Base-by-base conservation (phyloP, 2,888 invertebrate species). In the Cheiracanthium punctorium region DNA sequence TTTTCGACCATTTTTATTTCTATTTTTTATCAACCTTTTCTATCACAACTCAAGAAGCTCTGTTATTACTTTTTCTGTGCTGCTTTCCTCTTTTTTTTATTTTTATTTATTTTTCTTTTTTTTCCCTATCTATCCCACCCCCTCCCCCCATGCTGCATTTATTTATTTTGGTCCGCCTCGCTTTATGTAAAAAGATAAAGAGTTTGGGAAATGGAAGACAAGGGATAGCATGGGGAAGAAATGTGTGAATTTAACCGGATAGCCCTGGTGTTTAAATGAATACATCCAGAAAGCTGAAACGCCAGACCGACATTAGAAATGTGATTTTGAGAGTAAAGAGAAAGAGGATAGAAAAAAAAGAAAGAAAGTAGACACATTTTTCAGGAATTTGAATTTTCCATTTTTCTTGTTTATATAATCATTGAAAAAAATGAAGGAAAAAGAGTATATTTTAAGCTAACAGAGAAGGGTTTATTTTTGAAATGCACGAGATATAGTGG, bases 21-120 rank as follows among this genome's bases (percentile, higher is more conserved):
- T 33, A 17, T 43, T 67, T 67, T 67, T 29, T 67, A 67, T 32
- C 32, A 67, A 32, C 67, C 67, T 32, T 30, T 37, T 70, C 70
- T 52, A 79, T 70, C 37, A 79, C 52, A 79, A 37, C 52, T 72
- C 67, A 67, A 77, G 37, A 70, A 73, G 67, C 67, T 80, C 33
- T 73, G 80, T 80, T 80, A 73, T 73, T 80, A 41, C 67, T 73
- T 80, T 73, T 73, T 67, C 24, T 32, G 24, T 29, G 29, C 17
- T 69, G 24, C 52, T 52, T 41, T 43, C 17, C 12, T 32, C 32
- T 32, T n/a, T n/a, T n/a, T n/a, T n/a, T n/a, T n/a, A n/a, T n/a
- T n/a, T n/a, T n/a, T n/a, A n/a, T n/a, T n/a, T n/a, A n/a, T n/a
- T n/a, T n/a, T n/a, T n/a, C n/a, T n/a, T n/a, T n/a, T n/a, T n/a